Evolutionary conservation across 2,113 vertebrate genomes (phyloP).

Genomic region (Cebus imitator): DNA sequence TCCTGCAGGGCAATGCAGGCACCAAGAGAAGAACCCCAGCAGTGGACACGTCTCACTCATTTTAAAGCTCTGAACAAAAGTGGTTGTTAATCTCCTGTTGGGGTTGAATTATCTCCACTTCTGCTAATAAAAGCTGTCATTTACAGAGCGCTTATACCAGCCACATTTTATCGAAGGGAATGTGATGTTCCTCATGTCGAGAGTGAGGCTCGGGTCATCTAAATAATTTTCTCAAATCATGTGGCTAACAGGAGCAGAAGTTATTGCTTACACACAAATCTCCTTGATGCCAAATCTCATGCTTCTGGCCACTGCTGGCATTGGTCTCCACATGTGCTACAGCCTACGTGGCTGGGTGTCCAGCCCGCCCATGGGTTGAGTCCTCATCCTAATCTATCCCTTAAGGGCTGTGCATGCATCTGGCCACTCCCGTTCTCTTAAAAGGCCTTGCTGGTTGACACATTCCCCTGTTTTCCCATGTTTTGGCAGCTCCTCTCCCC

Average conservation of each 20-base stretch:
- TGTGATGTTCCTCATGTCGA: accelerated
- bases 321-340: background rate
- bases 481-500: background rate
- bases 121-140: background rate
- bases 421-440: background rate
- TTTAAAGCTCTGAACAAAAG: background rate
- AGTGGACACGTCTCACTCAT: accelerated
- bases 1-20: too few species aligned
- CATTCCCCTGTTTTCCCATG: background rate
- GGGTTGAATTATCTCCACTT: background rate
- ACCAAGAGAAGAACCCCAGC: background rate
- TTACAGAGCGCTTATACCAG: too few species aligned
- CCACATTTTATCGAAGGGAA: background rate
- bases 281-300: background rate
- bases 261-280: background rate
- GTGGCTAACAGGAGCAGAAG: too few species aligned
- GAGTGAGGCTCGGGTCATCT: background rate
- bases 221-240: background rate
- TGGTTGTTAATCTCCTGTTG: background rate
- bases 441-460: background rate
- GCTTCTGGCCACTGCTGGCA: background rate
- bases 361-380: background rate
- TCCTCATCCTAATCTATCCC: too few species aligned
- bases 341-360: background rate
- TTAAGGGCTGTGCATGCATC: too few species aligned